These are phyloP conservation scores for Gymnogyps californianus DNA, from an alignment of 2,113 vertebrate species.

Conservation along the genomic window DNA sequence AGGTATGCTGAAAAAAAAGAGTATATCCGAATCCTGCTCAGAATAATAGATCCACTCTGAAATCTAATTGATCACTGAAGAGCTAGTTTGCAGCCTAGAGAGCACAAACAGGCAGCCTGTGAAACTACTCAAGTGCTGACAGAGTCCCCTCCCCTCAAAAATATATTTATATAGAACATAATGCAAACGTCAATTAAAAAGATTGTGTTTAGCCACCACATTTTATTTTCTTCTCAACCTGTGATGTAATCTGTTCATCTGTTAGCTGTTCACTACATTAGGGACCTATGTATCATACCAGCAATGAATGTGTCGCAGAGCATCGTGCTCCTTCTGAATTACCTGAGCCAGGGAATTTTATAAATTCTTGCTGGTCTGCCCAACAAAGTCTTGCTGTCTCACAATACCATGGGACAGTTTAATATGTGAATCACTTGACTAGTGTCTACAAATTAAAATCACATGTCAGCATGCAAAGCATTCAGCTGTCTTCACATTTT, in stretches of 20 bases:
- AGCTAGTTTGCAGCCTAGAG: neutral
- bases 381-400: neutral
- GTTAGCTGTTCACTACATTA: neutral
- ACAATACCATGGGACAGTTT: neutral
- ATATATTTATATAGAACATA: conserved; percentile 48
- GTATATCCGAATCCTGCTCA: neutral
- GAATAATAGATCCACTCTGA: conserved; percentile 27
- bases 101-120: conserved; percentile 17
- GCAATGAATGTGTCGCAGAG: neutral
- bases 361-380: neutral
- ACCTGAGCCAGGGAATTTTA: neutral
- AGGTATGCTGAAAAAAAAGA: neutral
- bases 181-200: neutral
- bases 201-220: conserved; percentile 16
- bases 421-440: neutral
- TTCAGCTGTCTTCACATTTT: neutral
- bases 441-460: neutral
- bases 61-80: conserved; percentile 15
- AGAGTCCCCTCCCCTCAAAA: conserved; percentile 40
- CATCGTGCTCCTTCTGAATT: neutral
- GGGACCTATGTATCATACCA: neutral
- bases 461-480: neutral
- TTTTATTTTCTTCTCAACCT: conserved; percentile 10
- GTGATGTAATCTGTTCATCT: conserved; percentile 30
- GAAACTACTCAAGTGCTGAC: conserved; percentile 58